Base-by-base conservation (phyloP, 2,797 vertebrate genomes). In the Gobio occitaniae region DNA sequence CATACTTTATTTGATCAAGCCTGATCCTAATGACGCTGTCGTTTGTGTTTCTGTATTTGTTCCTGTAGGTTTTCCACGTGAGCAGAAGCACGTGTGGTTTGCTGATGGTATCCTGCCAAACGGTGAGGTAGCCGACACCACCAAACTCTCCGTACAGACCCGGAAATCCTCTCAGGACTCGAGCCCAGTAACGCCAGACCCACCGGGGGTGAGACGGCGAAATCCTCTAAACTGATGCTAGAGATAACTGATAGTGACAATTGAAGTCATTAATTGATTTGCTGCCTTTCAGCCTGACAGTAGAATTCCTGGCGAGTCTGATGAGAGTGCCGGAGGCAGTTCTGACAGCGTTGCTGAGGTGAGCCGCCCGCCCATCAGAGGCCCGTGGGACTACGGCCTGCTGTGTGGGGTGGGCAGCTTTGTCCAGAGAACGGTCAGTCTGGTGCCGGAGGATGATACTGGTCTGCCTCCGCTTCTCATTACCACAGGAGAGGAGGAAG, bases 41-140 rank as follows among this genome's bases (percentile, higher is more conserved):
- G 9, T 52, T 79, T 82, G 32, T 19, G 8, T 78, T 47, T 59
- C 8, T 68, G 16, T 77, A 19, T 15, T 56, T 84, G 56, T 69
- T 88, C 25, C 90, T 88, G 89, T 94, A 92, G 94, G 93, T 65
- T 96, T 94, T 80, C 93, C 96, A 76, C 96, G 94, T 85, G 97
- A 99, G 74, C 96, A 97, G 90, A 97, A 95, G 91, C 96, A 97
- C 2, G 98, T 99, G 59, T 98, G 97, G 97, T 99, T 99, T 90
- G 98, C 98, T 61, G 98, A 99, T 82, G 98, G 97, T 21, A 97
- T 99, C 90, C 89, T 99, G 86, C 97, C 98, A 6, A 98, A 97
- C 59, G 98, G 97, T 0, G 97, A 99, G 92, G 96, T 97, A 88
- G 97, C 97, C n/a, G 97, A 99, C 92, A 96, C 97, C 7, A 91